Percentiles rank a stretch among this genome's conserved stretches.
Conservation (phyloP, 2,113 vertebrate genomes). For the Podarcis raffonei region DNA sequence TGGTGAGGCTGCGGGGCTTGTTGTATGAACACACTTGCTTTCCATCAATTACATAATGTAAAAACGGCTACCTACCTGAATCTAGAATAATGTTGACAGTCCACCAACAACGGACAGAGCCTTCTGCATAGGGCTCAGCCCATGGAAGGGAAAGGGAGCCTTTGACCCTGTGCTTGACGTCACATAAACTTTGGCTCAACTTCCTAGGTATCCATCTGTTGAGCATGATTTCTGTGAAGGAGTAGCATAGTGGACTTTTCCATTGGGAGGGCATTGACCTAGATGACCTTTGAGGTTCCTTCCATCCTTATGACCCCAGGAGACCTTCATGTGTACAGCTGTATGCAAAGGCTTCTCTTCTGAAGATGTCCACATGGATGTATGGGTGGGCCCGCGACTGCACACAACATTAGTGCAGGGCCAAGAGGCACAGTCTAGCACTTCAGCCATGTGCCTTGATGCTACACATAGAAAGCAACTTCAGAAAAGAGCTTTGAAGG, state of each 20-base stretch:
- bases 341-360: no score
- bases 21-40: rapidly evolving
- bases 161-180: background rate
- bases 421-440: background rate
- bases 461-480: no score
- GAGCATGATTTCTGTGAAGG: background rate
- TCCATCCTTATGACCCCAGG: no score
- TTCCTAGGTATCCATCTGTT: background rate
- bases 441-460: background rate
- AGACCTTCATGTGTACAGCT: no score
- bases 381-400: background rate
- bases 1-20: rapidly evolving
- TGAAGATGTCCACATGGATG: background rate
- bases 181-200: background rate
- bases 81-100: no score
- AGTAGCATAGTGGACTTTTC: background rate
- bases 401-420: background rate
- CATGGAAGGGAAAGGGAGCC: background rate
- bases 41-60: no score
- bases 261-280: background rate
- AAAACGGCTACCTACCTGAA: no score
- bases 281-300: no score
- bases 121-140: background rate
- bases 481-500: background rate
- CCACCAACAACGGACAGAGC: background rate